phyloP scores from a whole-genome alignment of 1,140 invertebrate species.

The Kradibia gibbosae region DNA sequence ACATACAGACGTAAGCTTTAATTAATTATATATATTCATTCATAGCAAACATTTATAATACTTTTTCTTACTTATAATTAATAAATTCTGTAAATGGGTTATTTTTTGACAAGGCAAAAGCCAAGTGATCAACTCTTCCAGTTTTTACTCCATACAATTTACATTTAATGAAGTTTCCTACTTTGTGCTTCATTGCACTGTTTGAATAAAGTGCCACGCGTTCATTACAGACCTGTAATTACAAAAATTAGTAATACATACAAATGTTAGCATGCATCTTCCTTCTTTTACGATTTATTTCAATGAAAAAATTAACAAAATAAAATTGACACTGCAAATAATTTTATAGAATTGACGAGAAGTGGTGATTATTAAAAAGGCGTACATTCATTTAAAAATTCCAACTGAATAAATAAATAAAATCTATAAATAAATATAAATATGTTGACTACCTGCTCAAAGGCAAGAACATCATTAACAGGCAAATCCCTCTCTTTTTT shows the following conservation, averaged over 20 bases:
- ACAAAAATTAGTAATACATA: too few relatives aligned
- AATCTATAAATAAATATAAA: background rate
- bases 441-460: constrained; percentile 13
- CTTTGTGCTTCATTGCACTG: constrained; percentile 11
- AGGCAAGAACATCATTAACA: background rate
- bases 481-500: constrained; percentile 40
- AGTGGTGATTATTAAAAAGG: too few relatives aligned
- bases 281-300: too few relatives aligned
- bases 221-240: constrained; percentile 27
- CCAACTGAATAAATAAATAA: too few relatives aligned
- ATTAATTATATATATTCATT: too few relatives aligned
- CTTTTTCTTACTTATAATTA: constrained; percentile 36
- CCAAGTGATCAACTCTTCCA: constrained; percentile 24
- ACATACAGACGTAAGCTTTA: too few relatives aligned
- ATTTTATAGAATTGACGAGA: too few relatives aligned
- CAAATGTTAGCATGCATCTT: too few relatives aligned
- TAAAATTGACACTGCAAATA: too few relatives aligned
- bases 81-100: constrained; percentile 33
- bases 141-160: constrained; percentile 6
- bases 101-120: constrained; percentile 28
- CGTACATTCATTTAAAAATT: too few relatives aligned
- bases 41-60: background rate
- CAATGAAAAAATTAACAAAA: too few relatives aligned
- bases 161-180: constrained; percentile 15
- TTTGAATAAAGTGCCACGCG: constrained; percentile 39